Evolutionary conservation across 2,113 vertebrate genomes (phyloP).

Genomic region (Syngnathus floridae): DNA sequence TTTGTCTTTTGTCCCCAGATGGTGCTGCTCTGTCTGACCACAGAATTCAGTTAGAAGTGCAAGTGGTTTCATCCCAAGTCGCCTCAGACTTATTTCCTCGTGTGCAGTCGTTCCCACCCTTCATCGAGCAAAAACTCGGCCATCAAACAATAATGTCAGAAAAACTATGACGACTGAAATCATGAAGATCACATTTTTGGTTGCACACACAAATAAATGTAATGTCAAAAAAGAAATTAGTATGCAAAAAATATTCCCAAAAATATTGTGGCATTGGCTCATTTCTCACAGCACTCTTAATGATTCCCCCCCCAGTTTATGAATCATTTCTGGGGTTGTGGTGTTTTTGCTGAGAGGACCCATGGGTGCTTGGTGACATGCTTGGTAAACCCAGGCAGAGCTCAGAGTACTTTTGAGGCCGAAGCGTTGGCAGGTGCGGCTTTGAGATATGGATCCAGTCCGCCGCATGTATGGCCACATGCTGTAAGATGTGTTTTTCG

Average conservation of each 20-base stretch:
- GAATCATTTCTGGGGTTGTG: conserved; percentile 20
- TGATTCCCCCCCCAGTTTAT: background rate
- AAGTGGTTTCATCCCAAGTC: conserved; percentile 49
- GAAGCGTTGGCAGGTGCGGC: conserved; percentile 67
- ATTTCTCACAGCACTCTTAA: background rate
- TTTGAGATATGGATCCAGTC: conserved; percentile 47
- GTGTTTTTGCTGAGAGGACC: conserved; percentile 40
- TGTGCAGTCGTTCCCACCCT: background rate
- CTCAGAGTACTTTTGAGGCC: conserved; percentile 52
- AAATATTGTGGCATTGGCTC: background rate
- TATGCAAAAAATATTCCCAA: background rate
- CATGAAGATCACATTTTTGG: background rate
- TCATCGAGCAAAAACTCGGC: background rate
- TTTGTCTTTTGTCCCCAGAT: conserved; percentile 28
- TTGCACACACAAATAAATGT: background rate
- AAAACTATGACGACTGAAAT: background rate
- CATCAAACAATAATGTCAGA: background rate
- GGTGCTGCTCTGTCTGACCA: conserved; percentile 27
- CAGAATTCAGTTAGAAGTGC: conserved; percentile 42
- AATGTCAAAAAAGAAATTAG: background rate
- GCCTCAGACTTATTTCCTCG: conserved; percentile 23
- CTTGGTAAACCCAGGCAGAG: conserved; percentile 58
- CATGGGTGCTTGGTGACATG: conserved; percentile 51
- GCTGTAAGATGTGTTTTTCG: conserved; percentile 19
- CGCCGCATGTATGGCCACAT: conserved; percentile 45